Evolutionary conservation across 1,140 invertebrate genomes (phyloP), one percentile per base, ranked within the genome.

Genomic region (Zaprionus davidi): DNA sequence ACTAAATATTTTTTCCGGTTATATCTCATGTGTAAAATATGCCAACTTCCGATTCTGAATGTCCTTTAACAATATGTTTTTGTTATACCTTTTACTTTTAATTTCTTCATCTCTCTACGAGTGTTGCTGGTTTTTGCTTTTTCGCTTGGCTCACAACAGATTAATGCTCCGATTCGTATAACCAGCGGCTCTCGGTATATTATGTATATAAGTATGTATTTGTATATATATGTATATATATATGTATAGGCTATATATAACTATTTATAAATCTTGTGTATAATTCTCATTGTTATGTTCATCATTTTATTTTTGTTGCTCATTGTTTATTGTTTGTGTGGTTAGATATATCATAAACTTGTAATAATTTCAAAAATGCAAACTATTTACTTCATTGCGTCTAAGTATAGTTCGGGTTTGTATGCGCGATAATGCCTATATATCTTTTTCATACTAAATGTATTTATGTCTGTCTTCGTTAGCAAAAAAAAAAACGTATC

Each of bases 231-330:
- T 57, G 11, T 24, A 24, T 44, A 60, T 75, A 58, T 78, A 71
- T 82, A 51, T 79, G 34, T 81, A 81, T 77, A 81, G 75, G 76
- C 71, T 79, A 66, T 80, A 73, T 73, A 74, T 74, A 72, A 57
- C 62, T 76, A 72, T 76, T 69, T 87, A 78, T 90, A 88, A 87
- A 87, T 77, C 64, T 75, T 67, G 69, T 86, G 74, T 87, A 88
- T 87, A 88, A 78, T 77, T 71, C 63, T 55, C 63, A 68, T 58
- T 67, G 28, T 66, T 69, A 26, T 77, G 73, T 49, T 58, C 46
- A 59, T 66, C 59, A 70, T 46, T 76, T 17, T 7, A 5, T 56
- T 64, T 59, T 59, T 76, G 59, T 70, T 81, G 46, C 41, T 68
- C 49, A 24, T 66, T 66, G 51, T 66, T 56, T 55, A 28, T 57